Evolutionary conservation across 2,797 vertebrate genomes (phyloP).

Genomic region (Botia kubotai): DNA sequence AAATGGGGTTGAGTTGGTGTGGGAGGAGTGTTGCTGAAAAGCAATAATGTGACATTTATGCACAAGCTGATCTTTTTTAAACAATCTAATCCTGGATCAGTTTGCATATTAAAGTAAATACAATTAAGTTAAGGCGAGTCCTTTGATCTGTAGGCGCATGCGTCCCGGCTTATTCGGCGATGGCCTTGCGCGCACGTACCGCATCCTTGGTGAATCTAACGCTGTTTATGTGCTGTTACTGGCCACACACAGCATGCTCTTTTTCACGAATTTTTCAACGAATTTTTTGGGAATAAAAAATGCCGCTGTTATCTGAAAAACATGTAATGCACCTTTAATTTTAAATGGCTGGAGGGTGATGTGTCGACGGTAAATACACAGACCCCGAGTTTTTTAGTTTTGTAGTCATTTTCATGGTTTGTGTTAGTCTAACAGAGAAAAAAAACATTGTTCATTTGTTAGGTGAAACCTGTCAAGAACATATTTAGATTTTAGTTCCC

Average conservation of each 20-base stretch:
- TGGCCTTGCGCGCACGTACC: conserved; percentile 58
- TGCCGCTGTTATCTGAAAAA: conserved; percentile 16
- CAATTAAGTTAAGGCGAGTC: conserved; percentile 43
- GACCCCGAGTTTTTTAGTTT: background rate
- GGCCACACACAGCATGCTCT: conserved; percentile 7
- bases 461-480: background rate
- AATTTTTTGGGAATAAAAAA: background rate
- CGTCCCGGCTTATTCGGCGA: conserved; percentile 40
- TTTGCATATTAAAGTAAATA: conserved; percentile 25
- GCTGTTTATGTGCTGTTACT: conserved; percentile 5
- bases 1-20: conserved; percentile 57
- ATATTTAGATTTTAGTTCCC: background rate
- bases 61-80: conserved; percentile 38
- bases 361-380: background rate
- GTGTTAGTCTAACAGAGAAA: too few species aligned
- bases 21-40: conserved; percentile 62
- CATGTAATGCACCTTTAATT: conserved; percentile 30
- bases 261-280: conserved; percentile 13
- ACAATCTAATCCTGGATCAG: background rate
- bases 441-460: background rate
- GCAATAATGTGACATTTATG: conserved; percentile 46
- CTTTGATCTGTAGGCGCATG: conserved; percentile 32
- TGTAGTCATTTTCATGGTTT: background rate
- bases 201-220: conserved; percentile 40
- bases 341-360: conserved; percentile 1